Percentiles rank a stretch among this genome's conserved stretches.
Evolutionary conservation across 2,113 vertebrate species (phyloP).

Genomic region (Poeciliopsis occidentalis): DNA sequence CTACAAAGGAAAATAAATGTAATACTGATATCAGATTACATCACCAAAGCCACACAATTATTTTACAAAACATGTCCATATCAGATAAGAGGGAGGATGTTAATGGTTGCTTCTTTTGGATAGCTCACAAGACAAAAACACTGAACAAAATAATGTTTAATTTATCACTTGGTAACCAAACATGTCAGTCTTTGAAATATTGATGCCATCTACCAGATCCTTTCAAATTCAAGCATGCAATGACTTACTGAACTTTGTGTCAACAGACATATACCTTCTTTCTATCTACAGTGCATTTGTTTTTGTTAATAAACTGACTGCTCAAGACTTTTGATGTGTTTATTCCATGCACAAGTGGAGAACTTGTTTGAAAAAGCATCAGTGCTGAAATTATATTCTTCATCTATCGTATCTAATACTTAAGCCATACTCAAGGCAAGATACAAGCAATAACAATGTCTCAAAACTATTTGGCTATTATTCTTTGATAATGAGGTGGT

Average conservation of each 20-base stretch:
- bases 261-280: not conserved
- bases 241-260: not conserved
- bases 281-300: not conserved
- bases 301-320: not conserved
- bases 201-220: not conserved
- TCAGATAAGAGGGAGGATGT: conserved; percentile 21
- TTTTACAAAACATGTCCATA: not conserved
- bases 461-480: too few relatives aligned
- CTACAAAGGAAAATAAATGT: conserved; percentile 52
- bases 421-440: too few relatives aligned
- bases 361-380: too few relatives aligned
- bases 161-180: not conserved
- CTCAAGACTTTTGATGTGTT: not conserved
- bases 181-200: not conserved
- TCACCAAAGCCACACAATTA: conserved; percentile 48
- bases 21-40: conserved; percentile 58
- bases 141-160: not conserved
- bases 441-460: too few relatives aligned
- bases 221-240: not conserved
- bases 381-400: too few relatives aligned
- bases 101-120: conserved; percentile 3
- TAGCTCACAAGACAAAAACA: conserved; percentile 2
- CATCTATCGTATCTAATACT: too few relatives aligned
- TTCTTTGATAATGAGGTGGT: too few relatives aligned
- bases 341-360: too few relatives aligned